Base-by-base conservation (phyloP, 2,888 invertebrate genomes). In the Brachypterus glaber region DNA sequence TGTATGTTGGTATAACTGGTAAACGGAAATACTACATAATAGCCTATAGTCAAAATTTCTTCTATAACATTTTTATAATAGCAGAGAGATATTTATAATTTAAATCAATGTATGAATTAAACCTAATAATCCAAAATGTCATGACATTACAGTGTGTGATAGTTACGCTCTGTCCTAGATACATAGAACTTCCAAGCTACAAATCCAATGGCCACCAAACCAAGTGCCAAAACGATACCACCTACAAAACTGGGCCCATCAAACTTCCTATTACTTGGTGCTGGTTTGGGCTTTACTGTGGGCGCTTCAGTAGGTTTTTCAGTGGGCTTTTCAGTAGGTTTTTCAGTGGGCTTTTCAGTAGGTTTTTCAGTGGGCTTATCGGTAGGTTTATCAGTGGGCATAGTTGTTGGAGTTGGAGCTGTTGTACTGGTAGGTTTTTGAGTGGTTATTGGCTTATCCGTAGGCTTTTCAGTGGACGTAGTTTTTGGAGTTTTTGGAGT, bases 151-250 rank as follows among this genome's bases (percentile, higher is more conserved):
- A 91, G 78, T 43, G 88, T 89, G 58, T 87, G 88, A 66, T 91
- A 92, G 67, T 87, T 88, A 51, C 81, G 75, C 63, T 86, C 89
- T 40, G 82, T 82, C 57, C 83, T 79, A 44, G 86, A 81, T 64
- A 82, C 85, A 71, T 89, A 91, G 65, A 89, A 88, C 62, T 88
- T 89, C 70, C 82, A 84, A 24, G 83, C 84, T 55, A 90, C 80
- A 64, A 83, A 79, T 2, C 80, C 79, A 40, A 92, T 81, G 7
- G 82, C 87, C 37, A 87, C 72, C 13, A 90, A 63, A 18, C 87
- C 88, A 14, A 81, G 66, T 5, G 85, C 79, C 40, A 91, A 68
- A 17, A 90, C 80, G 43, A 91, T 89, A 29, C 92, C 92, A 17
- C 90, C 91, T 45, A 85, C 72, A 62, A 85, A 85, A 52, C 84